A percentile compares a stretch with the other conserved stretches of the same genome.
These are phyloP conservation scores for Melanophora roralis DNA, from an alignment of 2,888 invertebrate species.

Conservation along the genomic window DNA sequence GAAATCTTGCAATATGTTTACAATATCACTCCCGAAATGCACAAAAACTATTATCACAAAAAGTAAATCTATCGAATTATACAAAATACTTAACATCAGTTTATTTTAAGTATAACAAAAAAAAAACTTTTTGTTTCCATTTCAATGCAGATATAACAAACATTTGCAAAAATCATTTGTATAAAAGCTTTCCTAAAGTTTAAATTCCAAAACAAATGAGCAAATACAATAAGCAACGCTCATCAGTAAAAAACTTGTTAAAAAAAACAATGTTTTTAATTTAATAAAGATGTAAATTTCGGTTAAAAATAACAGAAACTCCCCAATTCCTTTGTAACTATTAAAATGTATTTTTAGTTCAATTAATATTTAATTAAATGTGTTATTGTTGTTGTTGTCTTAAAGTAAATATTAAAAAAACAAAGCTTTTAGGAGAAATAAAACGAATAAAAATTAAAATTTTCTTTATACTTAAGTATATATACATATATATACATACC, in stretches of 20 bases:
- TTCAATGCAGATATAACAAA: background rate
- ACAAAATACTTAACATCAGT: slow-evolving; percentile 1
- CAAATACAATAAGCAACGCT: background rate
- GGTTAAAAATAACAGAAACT: slow-evolving; percentile 41
- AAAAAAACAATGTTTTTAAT: slow-evolving; percentile 8
- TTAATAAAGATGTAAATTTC: background rate
- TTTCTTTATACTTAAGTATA: background rate
- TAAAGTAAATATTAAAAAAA: slow-evolving; percentile 20
- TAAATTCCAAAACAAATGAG: background rate
- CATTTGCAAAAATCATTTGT: background rate
- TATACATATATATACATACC: background rate
- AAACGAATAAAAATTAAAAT: slow-evolving; percentile 55
- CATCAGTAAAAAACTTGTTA: background rate
- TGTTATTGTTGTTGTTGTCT: slow-evolving; percentile 58
- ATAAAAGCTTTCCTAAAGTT: background rate
- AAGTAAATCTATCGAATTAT: slow-evolving; percentile 65
- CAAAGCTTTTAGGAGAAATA: slow-evolving; percentile 41
- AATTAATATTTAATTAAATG: slow-evolving; percentile 42
- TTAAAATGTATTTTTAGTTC: slow-evolving; percentile 52
- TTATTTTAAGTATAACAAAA: slow-evolving; percentile 27
- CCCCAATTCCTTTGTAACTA: slow-evolving; percentile 24
- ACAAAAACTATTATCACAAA: slow-evolving; percentile 86
- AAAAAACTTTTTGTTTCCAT: slow-evolving; percentile 12
- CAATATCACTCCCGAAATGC: slow-evolving; percentile 94
- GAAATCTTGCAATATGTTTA: slow-evolving; percentile 91